A percentile compares a stretch with the other conserved stretches of the same genome.
These are phyloP conservation scores for Mythimna lalbum DNA, from an alignment of 2,888 invertebrate genomes.

Conservation along the genomic window DNA sequence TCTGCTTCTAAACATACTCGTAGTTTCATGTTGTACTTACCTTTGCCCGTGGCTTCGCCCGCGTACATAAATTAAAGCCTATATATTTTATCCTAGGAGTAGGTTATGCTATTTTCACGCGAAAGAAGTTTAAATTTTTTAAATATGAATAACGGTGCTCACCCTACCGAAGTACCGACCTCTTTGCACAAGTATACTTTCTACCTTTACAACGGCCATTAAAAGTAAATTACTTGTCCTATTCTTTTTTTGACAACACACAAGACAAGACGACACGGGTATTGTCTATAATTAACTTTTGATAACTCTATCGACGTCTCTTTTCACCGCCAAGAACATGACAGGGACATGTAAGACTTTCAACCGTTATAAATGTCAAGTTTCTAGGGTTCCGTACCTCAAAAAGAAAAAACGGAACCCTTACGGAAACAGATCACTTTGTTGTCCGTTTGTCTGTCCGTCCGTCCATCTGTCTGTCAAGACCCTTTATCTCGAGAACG, in stretches of 20 bases:
- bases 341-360: conserved; percentile 32
- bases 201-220: conserved; percentile 1
- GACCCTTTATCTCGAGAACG: no score
- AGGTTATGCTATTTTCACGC: no score
- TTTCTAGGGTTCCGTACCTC: no score
- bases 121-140: not conserved
- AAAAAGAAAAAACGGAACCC: no score
- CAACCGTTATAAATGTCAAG: conserved; percentile 40
- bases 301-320: conserved; percentile 29
- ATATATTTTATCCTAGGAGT: no score
- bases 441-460: no score
- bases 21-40: no score
- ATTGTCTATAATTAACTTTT: conserved; percentile 35
- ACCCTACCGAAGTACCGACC: not conserved
- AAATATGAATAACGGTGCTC: not conserved
- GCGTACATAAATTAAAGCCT: no score
- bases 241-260: conserved; percentile 30
- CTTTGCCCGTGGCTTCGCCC: no score
- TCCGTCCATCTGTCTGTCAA: no score
- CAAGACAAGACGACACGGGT: conserved; percentile 4
- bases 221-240: conserved; percentile 13
- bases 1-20: no score
- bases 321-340: conserved; percentile 26
- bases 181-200: not conserved
- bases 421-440: no score